Evolutionary conservation across 2,888 invertebrate genomes (phyloP).

Genomic region (Antitype chi): DNA sequence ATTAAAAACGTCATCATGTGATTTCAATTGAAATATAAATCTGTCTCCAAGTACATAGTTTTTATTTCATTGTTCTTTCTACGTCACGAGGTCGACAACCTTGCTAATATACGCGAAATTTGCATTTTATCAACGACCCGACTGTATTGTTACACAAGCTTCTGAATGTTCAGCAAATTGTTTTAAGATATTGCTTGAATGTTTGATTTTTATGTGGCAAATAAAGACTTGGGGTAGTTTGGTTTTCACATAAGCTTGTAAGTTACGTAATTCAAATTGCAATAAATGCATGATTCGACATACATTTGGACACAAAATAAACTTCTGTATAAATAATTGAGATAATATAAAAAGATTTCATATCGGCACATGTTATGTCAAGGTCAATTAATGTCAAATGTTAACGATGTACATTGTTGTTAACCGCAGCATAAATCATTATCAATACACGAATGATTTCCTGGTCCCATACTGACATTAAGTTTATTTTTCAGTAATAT

Average conservation of each 20-base stretch:
- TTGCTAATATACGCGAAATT: conserved; percentile 64
- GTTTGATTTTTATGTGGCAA: conserved; percentile 10
- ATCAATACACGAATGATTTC: conserved; percentile 6
- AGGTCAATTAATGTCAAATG: conserved; percentile 39
- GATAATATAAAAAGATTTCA: conserved; percentile 23
- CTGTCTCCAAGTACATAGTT: conserved; percentile 50
- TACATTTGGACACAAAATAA: not conserved
- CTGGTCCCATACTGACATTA: not conserved
- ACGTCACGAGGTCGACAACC: conserved; percentile 55
- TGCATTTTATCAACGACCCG: conserved; percentile 66
- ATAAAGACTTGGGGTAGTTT: not conserved
- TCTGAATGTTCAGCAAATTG: conserved; percentile 45
- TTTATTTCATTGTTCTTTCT: conserved; percentile 64
- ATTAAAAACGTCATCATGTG: conserved; percentile 17
- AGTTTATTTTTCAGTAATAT: not conserved
- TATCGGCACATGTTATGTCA: conserved; percentile 30
- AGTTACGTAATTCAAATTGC: too few relatives aligned
- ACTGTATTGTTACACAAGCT: conserved; percentile 56
- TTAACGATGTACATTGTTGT: conserved; percentile 6
- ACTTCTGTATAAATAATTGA: not conserved
- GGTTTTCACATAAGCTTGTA: not conserved
- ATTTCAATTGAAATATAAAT: conserved; percentile 39
- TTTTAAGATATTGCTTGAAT: conserved; percentile 44
- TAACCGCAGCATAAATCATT: conserved; percentile 5
- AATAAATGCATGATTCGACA: not conserved